Base-by-base conservation (phyloP, 2,113 vertebrate species). In the Morone saxatilis region DNA sequence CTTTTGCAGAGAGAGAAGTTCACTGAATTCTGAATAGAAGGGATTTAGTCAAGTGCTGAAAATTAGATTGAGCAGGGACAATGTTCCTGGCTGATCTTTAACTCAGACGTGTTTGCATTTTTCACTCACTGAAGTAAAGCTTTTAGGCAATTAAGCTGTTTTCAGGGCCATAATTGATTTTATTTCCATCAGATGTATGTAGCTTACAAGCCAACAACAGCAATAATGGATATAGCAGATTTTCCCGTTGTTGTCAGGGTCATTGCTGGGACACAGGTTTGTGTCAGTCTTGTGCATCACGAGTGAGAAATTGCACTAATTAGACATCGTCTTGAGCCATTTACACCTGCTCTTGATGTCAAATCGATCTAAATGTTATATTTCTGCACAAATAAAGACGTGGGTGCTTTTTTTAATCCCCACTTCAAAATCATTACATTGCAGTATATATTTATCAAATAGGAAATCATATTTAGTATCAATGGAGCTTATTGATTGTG, bases 121-220 rank as follows among this genome's bases (percentile, higher is more conserved):
- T 57, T 59, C 2, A 12, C 13, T 53, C 25, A 78, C 65, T 54
- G 8, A 70, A 72, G 45, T 38, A 45, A 72, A 67, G 62, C 65
- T 78, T 73, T 86, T 40, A 66, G 59, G 57, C 70, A 68, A 76
- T 61, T 63, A 69, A 41, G 80, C 22, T 1, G 66, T 7, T 56
- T 83, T 68, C 2, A n/a, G 22, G 22, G 48, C 40, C 8, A 4
- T 47, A 50, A 90, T 81, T 76, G 83, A 90, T 88, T 89, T 76
- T 80, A 38, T 76, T 62, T 85, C 72, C 45, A 31, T 47, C 40
- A 60, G 75, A 87, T 8, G 10, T 77, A 56, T 67, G 68, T 17
- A 25, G 59, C 65, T 65, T n/a, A 57, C 43, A 5, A 83, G 60
- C 54, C 56, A 76, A 66, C 62, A 48, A 36, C 71, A 59, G 48